Conservation (phyloP, 2,888 invertebrate genomes). For the Dryobota labecula region DNA sequence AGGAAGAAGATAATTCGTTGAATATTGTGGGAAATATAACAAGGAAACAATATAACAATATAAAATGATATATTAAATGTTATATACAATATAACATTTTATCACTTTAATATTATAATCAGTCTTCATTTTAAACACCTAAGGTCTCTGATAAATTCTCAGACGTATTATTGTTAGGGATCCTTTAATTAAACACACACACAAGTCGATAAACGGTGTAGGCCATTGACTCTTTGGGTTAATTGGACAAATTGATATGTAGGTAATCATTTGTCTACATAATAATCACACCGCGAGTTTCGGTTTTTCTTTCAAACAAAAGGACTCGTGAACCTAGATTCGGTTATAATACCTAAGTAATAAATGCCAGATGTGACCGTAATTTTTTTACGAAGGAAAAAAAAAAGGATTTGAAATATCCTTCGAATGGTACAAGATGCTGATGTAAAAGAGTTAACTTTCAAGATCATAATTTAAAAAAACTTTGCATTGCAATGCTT, state of each 20-base stretch:
- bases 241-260: constrained; percentile 17
- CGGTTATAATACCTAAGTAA: not conserved
- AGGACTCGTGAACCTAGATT: not conserved
- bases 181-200: constrained; percentile 14
- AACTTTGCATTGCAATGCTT: not conserved
- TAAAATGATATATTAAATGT: no score
- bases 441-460: not conserved
- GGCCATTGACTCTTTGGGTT: constrained; percentile 25
- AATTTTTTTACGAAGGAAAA: not conserved
- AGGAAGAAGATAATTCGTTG: constrained; percentile 1
- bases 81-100: no score
- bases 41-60: no score
- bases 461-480: not conserved
- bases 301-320: not conserved
- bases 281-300: not conserved
- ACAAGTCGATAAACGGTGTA: constrained; percentile 1
- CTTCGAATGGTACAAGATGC: not conserved
- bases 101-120: constrained; percentile 16
- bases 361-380: not conserved
- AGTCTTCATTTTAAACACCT: constrained; percentile 16
- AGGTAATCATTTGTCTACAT: not conserved
- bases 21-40: not conserved
- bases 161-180: constrained; percentile 22
- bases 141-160: constrained; percentile 13
- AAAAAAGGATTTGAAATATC: not conserved